Conservation (phyloP, 2,797 vertebrate species). For the Lutjanus campechanus region DNA sequence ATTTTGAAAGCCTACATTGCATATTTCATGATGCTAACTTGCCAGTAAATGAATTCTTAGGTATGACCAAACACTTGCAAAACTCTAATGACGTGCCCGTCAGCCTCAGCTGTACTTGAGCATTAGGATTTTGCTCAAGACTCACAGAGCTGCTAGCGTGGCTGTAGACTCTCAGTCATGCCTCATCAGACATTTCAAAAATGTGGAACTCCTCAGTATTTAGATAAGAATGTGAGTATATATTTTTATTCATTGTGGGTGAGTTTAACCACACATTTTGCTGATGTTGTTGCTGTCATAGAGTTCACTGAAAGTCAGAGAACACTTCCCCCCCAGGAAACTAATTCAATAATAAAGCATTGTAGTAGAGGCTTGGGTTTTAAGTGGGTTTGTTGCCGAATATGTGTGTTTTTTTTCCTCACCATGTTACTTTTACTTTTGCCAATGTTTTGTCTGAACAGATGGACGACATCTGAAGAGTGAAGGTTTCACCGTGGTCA, state of each 20-base stretch:
- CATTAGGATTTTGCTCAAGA: not conserved
- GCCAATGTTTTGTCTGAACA: slow-evolving; percentile 50
- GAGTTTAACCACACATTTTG: not conserved
- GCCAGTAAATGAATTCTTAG: too few species aligned
- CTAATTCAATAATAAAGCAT: not conserved
- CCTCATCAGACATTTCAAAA: not conserved
- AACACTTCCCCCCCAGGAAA: not conserved
- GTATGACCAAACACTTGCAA: not conserved
- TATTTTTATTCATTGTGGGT: not conserved
- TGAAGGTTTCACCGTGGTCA: not conserved
- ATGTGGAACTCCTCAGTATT: not conserved
- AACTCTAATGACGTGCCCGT: too few species aligned
- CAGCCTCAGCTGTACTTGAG: not conserved
- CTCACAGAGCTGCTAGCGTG: not conserved
- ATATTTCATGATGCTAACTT: too few species aligned
- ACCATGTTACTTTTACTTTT: slow-evolving; percentile 5
- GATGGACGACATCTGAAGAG: slow-evolving; percentile 50
- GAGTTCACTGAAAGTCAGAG: not conserved
- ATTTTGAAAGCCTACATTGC: too few species aligned
- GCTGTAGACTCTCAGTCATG: not conserved
- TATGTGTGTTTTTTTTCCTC: not conserved
- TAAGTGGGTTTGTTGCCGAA: not conserved
- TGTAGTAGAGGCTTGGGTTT: not conserved
- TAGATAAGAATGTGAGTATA: not conserved
- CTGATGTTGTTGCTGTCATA: not conserved